Evolutionary conservation across 2,797 vertebrate species (phyloP), one percentile per base, ranked within the genome.

Genomic region (Epinephelus awoara): DNA sequence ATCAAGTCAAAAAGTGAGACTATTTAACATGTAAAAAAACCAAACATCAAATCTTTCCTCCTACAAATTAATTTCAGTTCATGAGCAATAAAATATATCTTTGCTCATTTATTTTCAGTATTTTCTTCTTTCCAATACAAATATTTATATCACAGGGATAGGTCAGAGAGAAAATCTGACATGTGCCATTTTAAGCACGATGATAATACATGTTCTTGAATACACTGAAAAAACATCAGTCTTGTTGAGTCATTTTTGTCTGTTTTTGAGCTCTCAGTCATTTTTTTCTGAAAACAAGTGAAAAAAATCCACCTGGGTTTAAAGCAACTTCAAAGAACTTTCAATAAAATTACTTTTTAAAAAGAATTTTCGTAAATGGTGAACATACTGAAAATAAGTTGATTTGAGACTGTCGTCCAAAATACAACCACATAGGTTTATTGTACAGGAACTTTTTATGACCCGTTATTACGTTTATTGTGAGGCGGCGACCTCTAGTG

Each of bases 131-230:
- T 2, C 12, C 12, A 9, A 38, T 46, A 6, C 14, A 50, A 14
- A 78, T 10, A 83, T 52, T 79, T 79, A 25, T 27, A 51, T 57
- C n/a, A 18, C 55, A 61, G 40, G n/a, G 10, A 51, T 3, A 38
- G 3, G 55, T 82, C 42, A 74, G 49, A 73, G 84, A 88, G 86
- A 90, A 83, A 92, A 89, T 89, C 85, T 81, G n/a, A 83, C 88
- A 91, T 67, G 74, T 79, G 8, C 0, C 52, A 73, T 21, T 56
- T 68, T 67, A 58, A 67, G 50, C 72, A 85, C 44, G 57, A 85
- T 64, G 75, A 69, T 15, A 59, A 17, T 21, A 61, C 52, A 68
- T 46, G 7, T 3, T 56, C 58, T 73, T 65, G 54, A 72, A n/a
- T 44, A 72, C 82, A 67, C 72, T 62, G 68, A 71, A 86, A 86